These are phyloP conservation scores for Athalia rosae DNA, from an alignment of 2,888 invertebrate genomes.

Conservation along the genomic window DNA sequence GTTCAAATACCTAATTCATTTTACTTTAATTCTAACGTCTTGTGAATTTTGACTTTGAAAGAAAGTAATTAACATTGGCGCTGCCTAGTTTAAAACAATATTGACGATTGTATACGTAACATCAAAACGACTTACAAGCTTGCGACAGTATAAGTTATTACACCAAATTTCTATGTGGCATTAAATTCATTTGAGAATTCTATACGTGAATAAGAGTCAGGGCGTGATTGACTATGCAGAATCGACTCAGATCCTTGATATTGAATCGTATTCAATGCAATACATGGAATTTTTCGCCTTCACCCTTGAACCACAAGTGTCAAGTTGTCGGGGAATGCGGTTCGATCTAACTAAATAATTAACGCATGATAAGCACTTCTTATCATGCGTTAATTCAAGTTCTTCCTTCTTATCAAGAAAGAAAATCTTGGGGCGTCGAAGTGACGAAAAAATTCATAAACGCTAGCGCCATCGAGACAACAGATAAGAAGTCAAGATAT, in stretches of 20 bases:
- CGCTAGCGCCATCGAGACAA: not conserved
- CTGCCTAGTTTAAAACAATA: not conserved
- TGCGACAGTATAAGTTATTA: no score
- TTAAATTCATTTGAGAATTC: not conserved
- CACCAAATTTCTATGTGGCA: no score
- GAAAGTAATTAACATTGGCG: not conserved
- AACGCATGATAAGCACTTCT: conserved; percentile 13
- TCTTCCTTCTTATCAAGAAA: no score
- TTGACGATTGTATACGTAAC: not conserved
- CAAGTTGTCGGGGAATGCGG: not conserved
- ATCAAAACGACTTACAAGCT: not conserved
- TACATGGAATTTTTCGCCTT: no score
- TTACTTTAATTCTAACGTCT: not conserved
- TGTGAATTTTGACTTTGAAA: not conserved
- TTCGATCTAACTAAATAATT: not conserved
- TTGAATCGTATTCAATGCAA: not conserved
- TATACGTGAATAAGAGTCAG: not conserved
- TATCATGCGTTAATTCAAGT: no score
- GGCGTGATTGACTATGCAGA: not conserved
- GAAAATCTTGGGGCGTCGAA: not conserved
- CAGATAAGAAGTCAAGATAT: conserved; percentile 31
- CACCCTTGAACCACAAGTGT: not conserved
- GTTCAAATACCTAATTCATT: not conserved
- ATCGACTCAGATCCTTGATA: not conserved
- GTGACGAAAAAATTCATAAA: not conserved